Evolutionary conservation across 1,140 invertebrate species (phyloP), one percentile per base, ranked within the genome.

Genomic region (Agrypnia vestita): DNA sequence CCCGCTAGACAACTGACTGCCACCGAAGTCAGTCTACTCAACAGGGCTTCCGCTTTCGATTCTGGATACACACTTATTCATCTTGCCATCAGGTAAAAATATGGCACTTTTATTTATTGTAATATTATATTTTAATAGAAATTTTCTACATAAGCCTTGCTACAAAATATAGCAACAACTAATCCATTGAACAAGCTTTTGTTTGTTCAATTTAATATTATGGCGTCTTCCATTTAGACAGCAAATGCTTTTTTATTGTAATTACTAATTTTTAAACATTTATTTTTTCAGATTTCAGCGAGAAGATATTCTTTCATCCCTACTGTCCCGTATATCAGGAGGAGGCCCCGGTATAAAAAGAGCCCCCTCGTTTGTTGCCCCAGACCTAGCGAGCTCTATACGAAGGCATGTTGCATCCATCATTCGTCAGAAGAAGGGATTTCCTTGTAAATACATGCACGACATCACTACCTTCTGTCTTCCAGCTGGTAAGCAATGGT

Each of bases 41-140:
- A 96, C 88, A 92, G 97, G 87, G 95, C 96, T 84, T 97, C 96
- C 82, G 96, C 96, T 82, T 98, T 98, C 90, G 96, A 98, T 89
- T 92, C 95, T 59, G 97, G 97, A 10, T 95, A 97, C 89, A 99
- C 97, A 67, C 91, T 99, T 81, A 96, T 98, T 84, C 97, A 98
- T 90, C 91, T 98, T 86, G 97, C 97, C 79, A 96, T 98, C 85
- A 93, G 96, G 92, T 96, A 86, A 86, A 84, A 80, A 49, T 82
- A 35, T n/a, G n/a, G n/a, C n/a, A 35, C 25, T 35, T 35, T 35
- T 35, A 35, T 35, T 35, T 35, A 35, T 35, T 35, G 6, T 6
- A 6, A 6, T n/a, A n/a, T n/a, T n/a, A n/a, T n/a, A n/a, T n/a
- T n/a, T n/a, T n/a, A n/a, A n/a, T n/a, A n/a, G n/a, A n/a, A n/a